Percentiles rank a stretch among this genome's conserved stretches.
Evolutionary conservation across 2,113 vertebrate genomes (phyloP).

Genomic region (Motacilla tschutschensis): DNA sequence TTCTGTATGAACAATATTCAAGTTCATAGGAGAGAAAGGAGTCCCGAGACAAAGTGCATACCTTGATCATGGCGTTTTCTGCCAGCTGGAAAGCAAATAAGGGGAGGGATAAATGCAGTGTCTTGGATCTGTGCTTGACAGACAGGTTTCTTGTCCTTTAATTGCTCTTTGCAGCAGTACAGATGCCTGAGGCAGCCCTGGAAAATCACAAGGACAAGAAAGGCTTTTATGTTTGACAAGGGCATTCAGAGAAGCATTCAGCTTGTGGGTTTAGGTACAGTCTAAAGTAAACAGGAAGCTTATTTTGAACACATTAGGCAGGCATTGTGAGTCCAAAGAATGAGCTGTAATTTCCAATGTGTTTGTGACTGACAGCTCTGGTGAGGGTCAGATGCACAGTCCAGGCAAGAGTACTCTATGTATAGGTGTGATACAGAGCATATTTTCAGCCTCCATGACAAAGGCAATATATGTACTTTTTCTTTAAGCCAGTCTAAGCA

Average conservation of each 20-base stretch:
- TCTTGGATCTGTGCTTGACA: conserved; percentile 3
- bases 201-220: conserved; percentile 24
- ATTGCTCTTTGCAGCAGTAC: conserved; percentile 24
- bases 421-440: background rate
- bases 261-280: background rate
- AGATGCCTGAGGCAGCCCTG: background rate
- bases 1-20: conserved; percentile 2
- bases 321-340: background rate
- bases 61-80: background rate
- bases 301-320: background rate
- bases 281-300: background rate
- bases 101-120: background rate
- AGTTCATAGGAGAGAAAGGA: background rate
- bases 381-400: background rate
- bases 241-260: background rate
- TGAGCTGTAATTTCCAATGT: background rate
- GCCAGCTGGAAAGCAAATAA: background rate
- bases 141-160: conserved; percentile 24
- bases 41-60: background rate
- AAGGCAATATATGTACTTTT: background rate
- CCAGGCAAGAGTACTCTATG: background rate
- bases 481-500: background rate
- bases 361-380: background rate
- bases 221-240: conserved; percentile 7
- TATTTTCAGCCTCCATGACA: background rate